Evolutionary conservation across 2,888 invertebrate genomes (phyloP), one percentile per base, ranked within the genome.

Genomic region (Sinotaia quadrata): DNA sequence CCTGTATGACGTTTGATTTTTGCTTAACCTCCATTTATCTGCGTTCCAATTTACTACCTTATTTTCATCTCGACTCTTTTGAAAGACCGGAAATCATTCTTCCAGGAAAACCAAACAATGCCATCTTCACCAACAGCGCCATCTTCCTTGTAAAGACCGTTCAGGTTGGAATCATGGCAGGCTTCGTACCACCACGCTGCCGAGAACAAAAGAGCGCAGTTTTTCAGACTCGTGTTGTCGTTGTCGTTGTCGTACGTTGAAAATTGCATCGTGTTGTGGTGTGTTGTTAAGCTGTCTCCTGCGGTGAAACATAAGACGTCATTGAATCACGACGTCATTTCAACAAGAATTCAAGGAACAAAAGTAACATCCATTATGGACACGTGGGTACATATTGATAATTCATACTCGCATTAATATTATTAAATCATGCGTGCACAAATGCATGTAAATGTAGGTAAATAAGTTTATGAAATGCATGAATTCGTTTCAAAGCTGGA

Each of bases 211-310:
- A 18, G 36, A 8, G 58, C 58, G 31, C 58, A 58, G 24, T 58
- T 33, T n/a, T n/a, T n/a, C 4, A 7, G 5, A 4, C 37, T 34
- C 7, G 5, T 21, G 8, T 29, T 8, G 24, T 58, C 58, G 24
- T 58, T 58, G 58, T 58, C 58, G 5, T 37, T 58, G 58, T 58
- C 58, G 36, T 58, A 34, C 4, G 58, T 58, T 18, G 29, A 29
- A 27, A 58, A 58, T 8, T 18, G 24, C 12, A 10, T 12, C n/a
- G 5, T 24, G 58, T 58, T 58, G 36, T 58, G 58, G 24, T n/a
- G 36, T n/a, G n/a, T n/a, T 18, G 24, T 15, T 15, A 41, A 18
- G 18, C 41, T 41, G 18, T 41, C 41, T 15, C 41, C 41, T 41
- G 41, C 10, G 41, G 41, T 41, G 8, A 41, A 41, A 41, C 8